phyloP scores from a whole-genome alignment of 2,113 vertebrate species.

The Melanotaenia duboulayi region DNA sequence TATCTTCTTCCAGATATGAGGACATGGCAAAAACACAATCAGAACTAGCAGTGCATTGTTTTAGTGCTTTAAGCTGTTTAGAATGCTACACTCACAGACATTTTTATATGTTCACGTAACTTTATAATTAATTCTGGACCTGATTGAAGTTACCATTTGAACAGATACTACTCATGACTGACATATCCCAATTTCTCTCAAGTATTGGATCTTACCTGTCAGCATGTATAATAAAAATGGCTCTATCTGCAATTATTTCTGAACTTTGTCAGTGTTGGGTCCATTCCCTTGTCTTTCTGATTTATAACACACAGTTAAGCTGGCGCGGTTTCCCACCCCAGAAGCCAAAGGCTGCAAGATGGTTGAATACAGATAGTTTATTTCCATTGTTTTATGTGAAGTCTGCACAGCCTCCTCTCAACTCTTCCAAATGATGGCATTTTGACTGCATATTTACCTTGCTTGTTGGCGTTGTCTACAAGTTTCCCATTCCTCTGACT shows the following conservation, averaged over 20 bases:
- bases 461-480: constrained; percentile 17
- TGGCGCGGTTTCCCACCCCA: not conserved
- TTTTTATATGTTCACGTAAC: not conserved
- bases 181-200: not conserved
- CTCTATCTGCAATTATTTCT: not conserved
- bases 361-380: constrained; percentile 11
- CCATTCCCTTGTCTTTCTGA: not conserved
- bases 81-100: not conserved
- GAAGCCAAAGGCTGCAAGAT: constrained; percentile 14
- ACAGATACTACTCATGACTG: not conserved
- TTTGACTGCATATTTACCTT: constrained; percentile 28
- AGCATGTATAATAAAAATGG: not conserved
- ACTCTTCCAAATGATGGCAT: not conserved
- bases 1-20: constrained; percentile 24
- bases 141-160: not conserved
- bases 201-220: not conserved
- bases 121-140: not conserved
- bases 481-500: constrained; percentile 34
- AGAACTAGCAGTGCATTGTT: not conserved
- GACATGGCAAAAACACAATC: not conserved
- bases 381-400: not conserved
- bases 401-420: constrained; percentile 1
- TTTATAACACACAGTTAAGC: not conserved
- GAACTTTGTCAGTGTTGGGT: not conserved
- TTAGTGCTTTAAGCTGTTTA: not conserved